phyloP scores from a whole-genome alignment of 30 jellyfish, hydroid and myxozoan genomes.

The Turritopsis rubra region DNA sequence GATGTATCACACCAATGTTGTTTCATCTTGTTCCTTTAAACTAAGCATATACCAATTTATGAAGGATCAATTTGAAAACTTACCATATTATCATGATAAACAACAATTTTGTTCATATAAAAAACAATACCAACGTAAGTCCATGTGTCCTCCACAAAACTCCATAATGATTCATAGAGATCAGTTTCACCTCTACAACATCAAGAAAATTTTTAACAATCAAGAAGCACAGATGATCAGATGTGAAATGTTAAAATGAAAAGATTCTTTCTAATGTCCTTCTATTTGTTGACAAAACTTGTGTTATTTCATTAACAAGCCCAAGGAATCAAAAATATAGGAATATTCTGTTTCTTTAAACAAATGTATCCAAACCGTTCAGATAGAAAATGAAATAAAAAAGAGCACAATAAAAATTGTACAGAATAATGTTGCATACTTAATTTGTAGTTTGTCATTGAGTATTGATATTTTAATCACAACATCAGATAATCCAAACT shows the following conservation, averaged over 20 bases:
- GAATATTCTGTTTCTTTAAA: not conserved
- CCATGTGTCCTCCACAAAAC: not conserved
- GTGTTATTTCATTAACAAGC: too few species aligned
- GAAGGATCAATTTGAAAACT: not conserved
- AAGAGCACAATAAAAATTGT: not conserved
- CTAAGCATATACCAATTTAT: too few species aligned
- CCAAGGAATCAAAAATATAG: not conserved
- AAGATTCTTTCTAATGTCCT: too few species aligned
- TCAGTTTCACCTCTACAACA: not conserved
- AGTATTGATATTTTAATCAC: not conserved
- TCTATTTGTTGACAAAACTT: too few species aligned
- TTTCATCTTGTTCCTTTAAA: too few species aligned
- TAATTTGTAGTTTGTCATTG: not conserved
- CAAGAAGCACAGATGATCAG: not conserved
- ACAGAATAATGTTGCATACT: not conserved
- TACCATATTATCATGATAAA: not conserved
- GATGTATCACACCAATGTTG: too few species aligned
- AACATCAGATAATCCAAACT: not conserved
- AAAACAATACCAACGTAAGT: not conserved
- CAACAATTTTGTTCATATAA: not conserved
- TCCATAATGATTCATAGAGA: not conserved
- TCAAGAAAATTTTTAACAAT: not conserved
- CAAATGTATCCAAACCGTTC: not conserved
- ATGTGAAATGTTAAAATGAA: too few species aligned
- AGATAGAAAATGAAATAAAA: not conserved